Conservation (phyloP, 2,113 vertebrate genomes). For the Oenanthe melanoleuca region DNA sequence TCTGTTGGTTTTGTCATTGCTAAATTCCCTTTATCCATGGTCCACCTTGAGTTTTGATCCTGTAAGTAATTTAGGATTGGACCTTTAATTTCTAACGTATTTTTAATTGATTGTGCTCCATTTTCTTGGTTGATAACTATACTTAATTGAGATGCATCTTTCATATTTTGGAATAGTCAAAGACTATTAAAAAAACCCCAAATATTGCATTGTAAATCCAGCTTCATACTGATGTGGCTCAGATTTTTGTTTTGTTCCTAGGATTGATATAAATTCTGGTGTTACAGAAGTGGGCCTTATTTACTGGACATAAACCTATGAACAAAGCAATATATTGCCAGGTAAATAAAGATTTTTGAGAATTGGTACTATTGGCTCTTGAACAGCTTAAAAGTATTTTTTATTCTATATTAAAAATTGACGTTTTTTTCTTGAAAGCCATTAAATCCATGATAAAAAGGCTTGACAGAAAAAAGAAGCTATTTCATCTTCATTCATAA, state of each 20-base stretch:
- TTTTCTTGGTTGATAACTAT: background rate
- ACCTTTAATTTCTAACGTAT: background rate
- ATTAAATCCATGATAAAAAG: background rate
- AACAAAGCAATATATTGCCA: background rate
- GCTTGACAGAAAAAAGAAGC: background rate
- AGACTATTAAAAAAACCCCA: background rate
- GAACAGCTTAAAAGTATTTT: background rate
- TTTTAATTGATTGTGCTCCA: background rate
- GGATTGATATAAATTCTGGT: background rate
- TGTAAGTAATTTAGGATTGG: background rate
- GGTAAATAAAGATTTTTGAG: background rate
- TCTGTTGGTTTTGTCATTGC: background rate
- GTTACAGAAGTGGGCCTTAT: background rate
- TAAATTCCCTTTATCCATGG: background rate
- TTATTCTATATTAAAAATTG: background rate
- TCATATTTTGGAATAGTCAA: background rate
- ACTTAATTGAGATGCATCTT: background rate
- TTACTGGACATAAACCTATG: background rate
- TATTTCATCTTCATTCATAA: background rate
- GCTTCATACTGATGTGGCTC: background rate
- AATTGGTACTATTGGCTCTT: background rate
- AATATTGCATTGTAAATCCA: background rate
- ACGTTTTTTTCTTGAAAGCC: background rate
- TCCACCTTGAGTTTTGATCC: background rate
- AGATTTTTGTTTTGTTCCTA: background rate